Base-by-base conservation (phyloP, 1,140 invertebrate species). In the Phymastichus coffea region DNA sequence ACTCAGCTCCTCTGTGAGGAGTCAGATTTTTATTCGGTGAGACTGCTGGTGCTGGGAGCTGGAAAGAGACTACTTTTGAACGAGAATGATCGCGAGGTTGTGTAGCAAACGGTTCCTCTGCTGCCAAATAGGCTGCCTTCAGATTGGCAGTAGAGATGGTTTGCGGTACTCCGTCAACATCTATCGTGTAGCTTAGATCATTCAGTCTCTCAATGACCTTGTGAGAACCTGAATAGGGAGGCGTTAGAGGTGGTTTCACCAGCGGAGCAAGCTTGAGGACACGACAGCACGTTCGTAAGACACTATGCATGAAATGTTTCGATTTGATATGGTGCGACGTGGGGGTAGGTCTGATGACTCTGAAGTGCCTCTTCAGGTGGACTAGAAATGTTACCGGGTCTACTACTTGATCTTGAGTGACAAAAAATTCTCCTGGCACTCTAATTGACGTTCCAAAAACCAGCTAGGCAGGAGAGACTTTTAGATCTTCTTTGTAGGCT, bases 351-450 rank as follows among this genome's bases (percentile, higher is more conserved):
- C 14, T n/a, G 0, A 67, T 14, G 4, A 26, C 33, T 2, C 54
- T 12, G 40, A 63, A 56, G 9, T 52, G 10, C 7, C 38, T 10
- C 6, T 66, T 56, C 1, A 66, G 57, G 14, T 63, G 70, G 38
- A 25, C 64, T 4, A 70, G 2, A n/a, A n/a, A n/a, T n/a, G n/a
- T n/a, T n/a, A n/a, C n/a, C n/a, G n/a, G n/a, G n/a, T n/a, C n/a
- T n/a, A 33, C 54, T 10, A 51, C 1, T 9, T 63, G 43, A 1
- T 66, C 61, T 41, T 58, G 58, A 2, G 23, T 47, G 1, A 66
- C 17, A 25, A 78, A 66, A 30, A 75, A 70, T 61, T 76, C 72
- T 0, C 68, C 70, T 0, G 75, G 74, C 2, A 78, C 30, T 15
- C 70, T 64, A 0, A 78, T 47, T 2, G 66, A 28, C 26, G 47